These are phyloP conservation scores for Todus mexicanus DNA, from an alignment of 2,797 vertebrate genomes.

Conservation along the genomic window DNA sequence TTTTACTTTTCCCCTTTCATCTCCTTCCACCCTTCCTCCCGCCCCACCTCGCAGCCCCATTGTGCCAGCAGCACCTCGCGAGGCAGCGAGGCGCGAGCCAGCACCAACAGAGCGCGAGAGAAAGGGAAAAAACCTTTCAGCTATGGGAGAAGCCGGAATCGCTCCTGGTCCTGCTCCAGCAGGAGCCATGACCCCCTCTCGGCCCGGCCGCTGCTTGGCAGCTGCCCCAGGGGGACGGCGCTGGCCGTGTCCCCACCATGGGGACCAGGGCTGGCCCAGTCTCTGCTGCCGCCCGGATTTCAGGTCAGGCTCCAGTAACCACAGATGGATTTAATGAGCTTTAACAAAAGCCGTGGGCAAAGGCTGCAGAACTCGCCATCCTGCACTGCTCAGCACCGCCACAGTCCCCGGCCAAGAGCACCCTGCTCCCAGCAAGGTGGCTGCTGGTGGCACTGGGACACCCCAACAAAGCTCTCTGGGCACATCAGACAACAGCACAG, in stretches of 20 bases:
- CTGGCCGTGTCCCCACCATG: background rate
- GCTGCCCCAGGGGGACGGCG: background rate
- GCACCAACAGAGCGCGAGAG: background rate
- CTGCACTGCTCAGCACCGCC: background rate
- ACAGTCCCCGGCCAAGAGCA: rapidly evolving
- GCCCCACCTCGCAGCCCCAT: constrained; percentile 32
- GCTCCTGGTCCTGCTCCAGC: constrained; percentile 29
- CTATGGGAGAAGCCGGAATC: constrained; percentile 30
- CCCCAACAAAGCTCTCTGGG: rapidly evolving
- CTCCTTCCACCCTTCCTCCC: constrained; percentile 6
- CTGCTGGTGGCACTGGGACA: background rate
- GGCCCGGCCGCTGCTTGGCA: background rate
- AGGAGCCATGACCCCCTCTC: background rate
- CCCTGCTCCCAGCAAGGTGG: background rate
- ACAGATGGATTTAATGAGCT: background rate
- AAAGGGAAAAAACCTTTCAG: background rate
- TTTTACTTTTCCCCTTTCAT: constrained; percentile 60
- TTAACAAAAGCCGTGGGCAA: background rate
- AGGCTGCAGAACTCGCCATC: background rate
- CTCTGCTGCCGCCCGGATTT: background rate
- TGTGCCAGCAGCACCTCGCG: background rate
- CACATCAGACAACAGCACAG: rapidly evolving
- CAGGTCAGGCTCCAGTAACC: background rate
- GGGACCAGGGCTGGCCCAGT: background rate
- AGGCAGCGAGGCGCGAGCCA: background rate